A percentile compares a stretch with the other conserved stretches of the same genome.
These are phyloP conservation scores for Cremastobaeus sp. DNA, from an alignment of 2,888 invertebrate genomes.

Conservation along the genomic window DNA sequence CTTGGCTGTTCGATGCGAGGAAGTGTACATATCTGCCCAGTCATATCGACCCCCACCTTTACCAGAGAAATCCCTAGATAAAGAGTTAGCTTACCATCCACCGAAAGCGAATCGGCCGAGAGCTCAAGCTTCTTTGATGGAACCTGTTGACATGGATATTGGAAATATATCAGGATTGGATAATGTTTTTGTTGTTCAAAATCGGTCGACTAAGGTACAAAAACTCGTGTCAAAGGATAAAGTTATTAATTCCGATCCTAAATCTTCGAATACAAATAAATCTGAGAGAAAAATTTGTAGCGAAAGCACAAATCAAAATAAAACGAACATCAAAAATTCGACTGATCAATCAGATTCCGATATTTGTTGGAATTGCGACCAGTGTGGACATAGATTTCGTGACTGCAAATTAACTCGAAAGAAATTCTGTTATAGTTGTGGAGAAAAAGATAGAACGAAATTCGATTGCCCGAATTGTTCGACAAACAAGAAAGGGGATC, in stretches of 20 bases:
- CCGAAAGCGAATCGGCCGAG: neutral
- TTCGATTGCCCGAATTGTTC: neutral
- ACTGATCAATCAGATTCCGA: too few relatives aligned
- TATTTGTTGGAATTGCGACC: constrained; percentile 6
- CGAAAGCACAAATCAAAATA: too few relatives aligned
- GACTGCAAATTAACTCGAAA: neutral
- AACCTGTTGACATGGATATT: neutral
- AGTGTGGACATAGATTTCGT: neutral
- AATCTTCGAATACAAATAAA: too few relatives aligned
- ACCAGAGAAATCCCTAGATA: neutral
- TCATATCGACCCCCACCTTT: neutral
- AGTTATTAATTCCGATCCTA: too few relatives aligned
- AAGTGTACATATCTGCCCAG: neutral
- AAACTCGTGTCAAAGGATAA: too few relatives aligned
- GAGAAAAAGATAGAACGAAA: neutral
- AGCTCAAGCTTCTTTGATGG: neutral
- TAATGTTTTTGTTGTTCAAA: too few relatives aligned
- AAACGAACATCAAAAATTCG: too few relatives aligned
- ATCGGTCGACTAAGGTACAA: too few relatives aligned
- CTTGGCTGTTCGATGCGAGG: neutral
- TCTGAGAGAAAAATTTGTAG: too few relatives aligned
- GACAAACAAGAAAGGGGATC: neutral
- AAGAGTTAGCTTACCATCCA: neutral
- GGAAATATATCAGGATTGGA: neutral
- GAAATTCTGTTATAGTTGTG: constrained; percentile 6